Base-by-base conservation (phyloP, 1,140 invertebrate species). In the Magallana ariakensis region DNA sequence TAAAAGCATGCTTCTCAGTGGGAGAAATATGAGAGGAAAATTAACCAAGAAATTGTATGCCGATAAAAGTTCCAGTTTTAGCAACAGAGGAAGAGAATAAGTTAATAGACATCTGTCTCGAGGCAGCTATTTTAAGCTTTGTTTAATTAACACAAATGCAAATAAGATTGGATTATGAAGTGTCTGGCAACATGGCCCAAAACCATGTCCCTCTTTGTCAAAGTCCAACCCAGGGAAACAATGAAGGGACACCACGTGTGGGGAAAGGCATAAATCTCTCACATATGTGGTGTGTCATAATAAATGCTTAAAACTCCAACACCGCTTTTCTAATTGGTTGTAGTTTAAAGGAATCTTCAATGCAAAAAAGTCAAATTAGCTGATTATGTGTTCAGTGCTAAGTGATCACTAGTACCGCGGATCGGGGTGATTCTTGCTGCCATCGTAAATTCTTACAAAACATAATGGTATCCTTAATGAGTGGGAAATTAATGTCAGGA, bases 321-420 rank as follows among this genome's bases (percentile, higher is more conserved):
- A 22, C 66, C 33, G 7, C 66, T 13, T 46, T 75, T 75, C 22
- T 75, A 33, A 75, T 75, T 75, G 66, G 66, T 75, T 26, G 6
- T 33, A 33, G 13, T 62, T 62, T 62, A 19, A 19, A 19, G 7
- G 58, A 16, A 15, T 46, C 22, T 75, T 75, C 22, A 13, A 75
- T 33, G 22, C 19, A 75, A 22, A 11, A 75, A 19, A 26, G 10
- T 60, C 66, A 11, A 26, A 26, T 75, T 26, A 75, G 22, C 19
- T 75, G 22, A 75, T 75, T 33, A 75, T 26, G 66, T 75, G 66
- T 26, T 75, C 4, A 75, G 66, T 75, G 66, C 66, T 75, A 75
- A 8, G 9, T 75, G 13, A 19, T 26, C 66, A 75, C 66, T 1
- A 10, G 66, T 13, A 75, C 66, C 22, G 26, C 4, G 22, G 66